Evolutionary conservation across 2,888 invertebrate genomes (phyloP).

Genomic region (Pollenia griseotomentosa): DNA sequence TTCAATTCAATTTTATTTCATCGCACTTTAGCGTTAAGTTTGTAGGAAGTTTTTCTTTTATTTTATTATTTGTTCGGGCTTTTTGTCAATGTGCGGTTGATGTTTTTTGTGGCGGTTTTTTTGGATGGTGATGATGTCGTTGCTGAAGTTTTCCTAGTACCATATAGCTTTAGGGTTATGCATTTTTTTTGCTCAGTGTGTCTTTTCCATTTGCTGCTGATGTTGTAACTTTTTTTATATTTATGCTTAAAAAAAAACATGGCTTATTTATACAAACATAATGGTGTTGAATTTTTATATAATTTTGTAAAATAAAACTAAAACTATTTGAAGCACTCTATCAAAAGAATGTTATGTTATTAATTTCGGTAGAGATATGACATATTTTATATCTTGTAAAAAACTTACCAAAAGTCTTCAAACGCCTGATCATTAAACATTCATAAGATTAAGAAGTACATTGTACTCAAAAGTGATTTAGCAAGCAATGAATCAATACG

Average conservation of each 20-base stretch:
- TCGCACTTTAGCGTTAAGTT: slow-evolving; percentile 69
- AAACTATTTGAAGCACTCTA: too few species aligned
- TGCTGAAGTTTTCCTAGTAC: slow-evolving; percentile 18
- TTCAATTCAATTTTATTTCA: slow-evolving; percentile 73
- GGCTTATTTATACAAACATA: slow-evolving; percentile 34
- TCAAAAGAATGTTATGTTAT: too few species aligned
- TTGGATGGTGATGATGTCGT: not conserved
- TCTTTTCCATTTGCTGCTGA: slow-evolving; percentile 4
- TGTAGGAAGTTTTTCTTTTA: slow-evolving; percentile 43
- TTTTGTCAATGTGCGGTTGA: slow-evolving; percentile 5
- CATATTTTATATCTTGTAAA: too few species aligned
- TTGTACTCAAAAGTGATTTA: too few species aligned
- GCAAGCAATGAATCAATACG: too few species aligned
- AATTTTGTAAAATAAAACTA: slow-evolving; percentile 12
- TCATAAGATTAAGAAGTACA: too few species aligned
- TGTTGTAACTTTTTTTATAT: slow-evolving; percentile 45
- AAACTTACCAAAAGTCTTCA: too few species aligned
- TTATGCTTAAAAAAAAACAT: slow-evolving; percentile 33
- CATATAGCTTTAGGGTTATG: slow-evolving; percentile 41
- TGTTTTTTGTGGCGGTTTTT: slow-evolving; percentile 12
- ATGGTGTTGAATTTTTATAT: slow-evolving; percentile 44
- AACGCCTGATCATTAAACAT: too few species aligned
- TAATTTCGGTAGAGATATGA: too few species aligned
- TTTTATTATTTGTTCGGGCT: slow-evolving; percentile 27
- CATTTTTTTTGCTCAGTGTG: slow-evolving; percentile 16